phyloP scores from a whole-genome alignment of 2,797 vertebrate species.

The Brachyalestes nurse region DNA sequence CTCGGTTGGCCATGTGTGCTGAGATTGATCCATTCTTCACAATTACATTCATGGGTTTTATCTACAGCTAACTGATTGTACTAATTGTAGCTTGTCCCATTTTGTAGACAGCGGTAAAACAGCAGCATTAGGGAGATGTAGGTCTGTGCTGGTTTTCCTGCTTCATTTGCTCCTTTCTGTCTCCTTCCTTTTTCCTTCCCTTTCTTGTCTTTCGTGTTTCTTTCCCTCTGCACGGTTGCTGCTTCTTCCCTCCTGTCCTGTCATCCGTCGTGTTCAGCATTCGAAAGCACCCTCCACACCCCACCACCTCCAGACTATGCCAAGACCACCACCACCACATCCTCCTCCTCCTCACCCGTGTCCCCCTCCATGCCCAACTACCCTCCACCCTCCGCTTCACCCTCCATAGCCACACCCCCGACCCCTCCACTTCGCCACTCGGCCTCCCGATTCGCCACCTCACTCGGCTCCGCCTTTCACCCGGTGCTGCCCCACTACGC shows the following conservation, averaged over 20 bases:
- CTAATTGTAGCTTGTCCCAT: conserved; percentile 83
- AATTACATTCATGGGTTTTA: conserved; percentile 23
- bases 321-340: conserved; percentile 81
- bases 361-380: conserved; percentile 83
- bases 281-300: conserved; percentile 90
- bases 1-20: conserved; percentile 25
- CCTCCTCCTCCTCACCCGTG: conserved; percentile 81
- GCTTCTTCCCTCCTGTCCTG: conserved; percentile 62
- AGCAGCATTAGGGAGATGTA: conserved; percentile 57
- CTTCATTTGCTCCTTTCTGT: conserved; percentile 95
- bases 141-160: conserved; percentile 90
- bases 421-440: conserved; percentile 94
- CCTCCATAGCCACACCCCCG: conserved; percentile 84
- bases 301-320: conserved; percentile 87
- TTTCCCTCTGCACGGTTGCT: conserved; percentile 76
- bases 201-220: conserved; percentile 56
- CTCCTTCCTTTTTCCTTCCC: conserved; percentile 77
- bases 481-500: conserved; percentile 96
- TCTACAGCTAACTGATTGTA: conserved; percentile 76
- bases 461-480: conserved; percentile 96
- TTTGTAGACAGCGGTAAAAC: conserved; percentile 66
- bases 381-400: conserved; percentile 80
- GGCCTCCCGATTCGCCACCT: conserved; percentile 95
- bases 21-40: conserved; percentile 24
- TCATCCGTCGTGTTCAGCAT: conserved; percentile 84